Evolutionary conservation across 2,888 invertebrate species (phyloP), one percentile per base, ranked within the genome.

Genomic region (Lepeophtheirus nordmannii): DNA sequence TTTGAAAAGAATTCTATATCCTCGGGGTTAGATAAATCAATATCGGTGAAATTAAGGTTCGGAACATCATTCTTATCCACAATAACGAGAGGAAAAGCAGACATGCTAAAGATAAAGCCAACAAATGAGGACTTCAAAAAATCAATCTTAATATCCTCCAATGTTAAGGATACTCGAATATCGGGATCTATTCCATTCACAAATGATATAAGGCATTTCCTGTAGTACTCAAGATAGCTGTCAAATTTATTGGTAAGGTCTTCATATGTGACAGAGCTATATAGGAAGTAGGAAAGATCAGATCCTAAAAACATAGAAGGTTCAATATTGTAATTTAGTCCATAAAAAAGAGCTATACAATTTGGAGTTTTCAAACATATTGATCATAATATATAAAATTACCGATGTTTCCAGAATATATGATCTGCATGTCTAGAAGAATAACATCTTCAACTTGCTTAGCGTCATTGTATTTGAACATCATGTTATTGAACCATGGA

Each of bases 401-500:
- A 37, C 61, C 61, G 2, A 61, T 37, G 20, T 61, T 61, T 22
- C 61, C 22, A 5, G 22, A 61, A n/a, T n/a, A 22, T 30, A n/a
- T 30, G 7, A 22, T 37, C 20, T 61, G 61, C 22, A 61, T 30
- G 20, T 61, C 61, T 37, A 61, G 38, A 22, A 61, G 20, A 11
- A 61, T n/a, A 37, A 61, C 37, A n/a, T 61, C 61, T 9, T 61
- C 5, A 2, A 61, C 30, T 37, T 23, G 1, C 8, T 22, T 30
- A 12, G 11, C 38, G n/a, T 11, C 11, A n/a, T 38, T 9, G 9
- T 61, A 61, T 9, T 61, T 22, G 61, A 61, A 23, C 23, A 61
- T 22, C 39, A 61, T 23, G 37, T 61, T 61, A 37, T 61, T 61
- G 61, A 61, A 61, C 61, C 61, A 61, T 2, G 61, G 23, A 61